phyloP scores from a whole-genome alignment of 2,113 vertebrate genomes.

The Microtus montanus region DNA sequence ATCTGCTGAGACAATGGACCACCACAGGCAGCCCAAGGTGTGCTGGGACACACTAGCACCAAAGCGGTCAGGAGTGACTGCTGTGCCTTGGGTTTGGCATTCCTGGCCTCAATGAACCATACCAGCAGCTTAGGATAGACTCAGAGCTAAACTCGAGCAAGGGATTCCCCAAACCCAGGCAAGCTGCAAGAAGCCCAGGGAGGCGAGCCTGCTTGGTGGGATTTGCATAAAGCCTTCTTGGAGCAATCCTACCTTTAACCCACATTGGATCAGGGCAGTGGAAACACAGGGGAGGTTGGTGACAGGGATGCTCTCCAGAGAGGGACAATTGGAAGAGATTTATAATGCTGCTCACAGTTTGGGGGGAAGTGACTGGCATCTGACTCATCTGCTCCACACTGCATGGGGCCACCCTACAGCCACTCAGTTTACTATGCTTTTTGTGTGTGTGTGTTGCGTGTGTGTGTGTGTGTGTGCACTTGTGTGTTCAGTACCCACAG shows the following conservation, averaged over 20 bases:
- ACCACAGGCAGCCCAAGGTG: neutral
- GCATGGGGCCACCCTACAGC: neutral
- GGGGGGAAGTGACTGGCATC: neutral
- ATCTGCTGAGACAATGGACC: neutral
- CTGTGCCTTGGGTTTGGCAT: slow-evolving; percentile 6
- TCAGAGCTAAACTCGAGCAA: slow-evolving; percentile 6
- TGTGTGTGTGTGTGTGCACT: neutral
- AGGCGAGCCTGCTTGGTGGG: neutral
- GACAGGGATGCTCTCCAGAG: neutral
- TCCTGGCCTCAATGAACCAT: neutral
- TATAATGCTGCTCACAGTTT: neutral
- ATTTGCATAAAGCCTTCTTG: slow-evolving; percentile 16
- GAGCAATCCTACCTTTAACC: neutral
- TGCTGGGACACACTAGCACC: neutral
- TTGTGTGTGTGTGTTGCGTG: neutral
- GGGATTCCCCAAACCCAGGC: neutral
- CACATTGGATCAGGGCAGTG: neutral
- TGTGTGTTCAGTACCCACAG: neutral
- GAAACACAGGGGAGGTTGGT: neutral
- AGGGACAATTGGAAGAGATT: neutral
- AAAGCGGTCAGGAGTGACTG: neutral
- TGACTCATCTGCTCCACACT: neutral
- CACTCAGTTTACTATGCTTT: neutral
- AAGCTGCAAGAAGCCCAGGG: neutral
- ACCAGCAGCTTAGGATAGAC: neutral